These are phyloP conservation scores for Myiozetetes cayanensis DNA, from an alignment of 2,113 vertebrate species.

Conservation along the genomic window DNA sequence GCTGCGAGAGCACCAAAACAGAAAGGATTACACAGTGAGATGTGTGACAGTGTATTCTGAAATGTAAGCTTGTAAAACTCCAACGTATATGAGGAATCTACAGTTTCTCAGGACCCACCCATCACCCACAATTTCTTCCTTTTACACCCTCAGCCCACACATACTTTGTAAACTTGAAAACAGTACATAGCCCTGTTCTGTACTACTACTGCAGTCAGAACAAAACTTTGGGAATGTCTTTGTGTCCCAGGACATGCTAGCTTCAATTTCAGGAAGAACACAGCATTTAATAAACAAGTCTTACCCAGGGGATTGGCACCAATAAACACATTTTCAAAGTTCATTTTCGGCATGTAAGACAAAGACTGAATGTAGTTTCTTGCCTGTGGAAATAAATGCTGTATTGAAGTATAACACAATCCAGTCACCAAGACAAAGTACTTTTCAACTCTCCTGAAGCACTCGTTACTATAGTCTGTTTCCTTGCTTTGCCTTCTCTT, in stretches of 20 bases:
- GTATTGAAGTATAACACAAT: not conserved
- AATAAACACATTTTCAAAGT: slow-evolving; percentile 96
- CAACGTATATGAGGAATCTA: rapidly evolving
- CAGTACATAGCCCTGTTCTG: rapidly evolving
- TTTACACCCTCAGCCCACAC: not conserved
- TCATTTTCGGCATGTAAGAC: slow-evolving; percentile 95
- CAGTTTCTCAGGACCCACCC: not conserved
- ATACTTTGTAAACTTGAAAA: not conserved
- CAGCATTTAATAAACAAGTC: not conserved
- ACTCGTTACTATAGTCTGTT: not conserved
- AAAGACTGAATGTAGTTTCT: slow-evolving; percentile 97
- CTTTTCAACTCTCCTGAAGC: not conserved
- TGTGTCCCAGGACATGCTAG: not conserved
- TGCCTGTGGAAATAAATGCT: slow-evolving; percentile 79
- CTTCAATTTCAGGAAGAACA: not conserved
- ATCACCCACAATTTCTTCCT: not conserved
- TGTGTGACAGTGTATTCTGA: not conserved
- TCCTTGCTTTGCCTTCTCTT: not conserved
- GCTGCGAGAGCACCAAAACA: slow-evolving; percentile 69
- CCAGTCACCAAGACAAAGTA: not conserved
- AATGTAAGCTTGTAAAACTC: not conserved
- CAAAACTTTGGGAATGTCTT: not conserved
- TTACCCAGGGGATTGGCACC: slow-evolving; percentile 96
- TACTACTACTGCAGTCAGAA: not conserved
- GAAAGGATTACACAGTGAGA: not conserved